Percentiles rank a stretch among this genome's conserved stretches.
phyloP scores from a whole-genome alignment of 1,140 invertebrate genomes.

The Bombus breviceps region DNA sequence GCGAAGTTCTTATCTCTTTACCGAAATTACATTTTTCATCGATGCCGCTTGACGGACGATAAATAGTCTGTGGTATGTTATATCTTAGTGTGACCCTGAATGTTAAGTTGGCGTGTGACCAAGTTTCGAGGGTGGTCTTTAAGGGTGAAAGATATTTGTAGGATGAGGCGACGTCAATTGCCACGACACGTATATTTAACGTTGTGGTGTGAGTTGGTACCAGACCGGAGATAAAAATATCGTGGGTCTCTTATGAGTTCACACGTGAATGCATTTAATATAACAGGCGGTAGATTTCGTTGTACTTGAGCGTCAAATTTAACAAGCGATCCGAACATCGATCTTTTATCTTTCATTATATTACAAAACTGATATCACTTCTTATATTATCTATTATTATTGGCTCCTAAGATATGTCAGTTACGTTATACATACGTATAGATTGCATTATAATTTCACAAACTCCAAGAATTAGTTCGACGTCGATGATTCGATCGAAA shows the following conservation, averaged over 20 bases:
- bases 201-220: neutral
- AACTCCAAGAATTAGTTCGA: too few relatives aligned
- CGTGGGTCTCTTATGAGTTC: slow-evolving; percentile 19
- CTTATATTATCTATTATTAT: too few relatives aligned
- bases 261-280: slow-evolving; percentile 22
- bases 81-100: neutral
- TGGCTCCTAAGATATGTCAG: too few relatives aligned
- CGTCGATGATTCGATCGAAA: too few relatives aligned
- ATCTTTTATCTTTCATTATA: neutral
- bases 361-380: neutral
- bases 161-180: slow-evolving; percentile 27
- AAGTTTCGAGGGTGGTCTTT: slow-evolving; percentile 28
- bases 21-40: neutral
- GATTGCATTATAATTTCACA: too few relatives aligned
- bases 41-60: neutral
- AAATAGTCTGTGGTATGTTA: neutral
- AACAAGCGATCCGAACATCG: neutral
- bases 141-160: slow-evolving; percentile 43
- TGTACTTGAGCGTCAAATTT: neutral
- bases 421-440: too few relatives aligned
- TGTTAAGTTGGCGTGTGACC: neutral
- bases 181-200: slow-evolving; percentile 27
- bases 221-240: slow-evolving; percentile 37
- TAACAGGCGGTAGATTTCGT: neutral
- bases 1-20: neutral